Base-by-base conservation (phyloP, 2,888 invertebrate species). In the Steinernema scapterisci region DNA sequence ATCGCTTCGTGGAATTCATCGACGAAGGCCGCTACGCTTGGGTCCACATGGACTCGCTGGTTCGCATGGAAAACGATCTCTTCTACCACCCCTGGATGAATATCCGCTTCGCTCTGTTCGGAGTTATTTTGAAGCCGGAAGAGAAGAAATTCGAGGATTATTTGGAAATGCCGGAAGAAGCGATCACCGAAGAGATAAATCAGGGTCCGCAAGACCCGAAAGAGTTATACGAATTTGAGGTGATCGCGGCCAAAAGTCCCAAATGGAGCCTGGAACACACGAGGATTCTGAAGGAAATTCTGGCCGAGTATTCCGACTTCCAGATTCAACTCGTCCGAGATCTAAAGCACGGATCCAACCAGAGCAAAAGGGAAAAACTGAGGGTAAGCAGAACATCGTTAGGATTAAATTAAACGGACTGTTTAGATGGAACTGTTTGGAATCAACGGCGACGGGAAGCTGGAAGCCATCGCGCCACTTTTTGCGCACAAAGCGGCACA, bases 371-470 rank as follows among this genome's bases (percentile, higher is more conserved):
- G 9, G 38, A 38, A 38, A 38, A 38, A 9, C 3, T 6, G 38
- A 38, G 38, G 38, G 38, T 38, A 38, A 38, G 38, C 5, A 38
- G 3, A 6, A 38, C 38, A 9, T 9, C 9, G 3, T 38, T 38
- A 6, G 38, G 9, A 38, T 38, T 6, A 9, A 16, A 13, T 7
- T n/a, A 48, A 48, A 7, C 2, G 48, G n/a, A 48, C 3, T 48
- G 38, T 38, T 48, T 48, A 13, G 63, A 38, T 63, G 38, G 63
- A 63, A 27, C 31, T 63, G 13, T 63, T 31, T n/a, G 63, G 63
- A 9, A 31, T 31, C 31, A 27, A 25, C 19, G 6, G 6, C 16
- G 63, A 63, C 5, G 52, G 52, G 5, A 63, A 63, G 16, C 19
- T 63, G 31, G 63, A 63, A 13, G 63, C 63, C 2, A 63, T 63